phyloP scores from a whole-genome alignment of 2,113 vertebrate genomes.

The Sciurus niger region DNA sequence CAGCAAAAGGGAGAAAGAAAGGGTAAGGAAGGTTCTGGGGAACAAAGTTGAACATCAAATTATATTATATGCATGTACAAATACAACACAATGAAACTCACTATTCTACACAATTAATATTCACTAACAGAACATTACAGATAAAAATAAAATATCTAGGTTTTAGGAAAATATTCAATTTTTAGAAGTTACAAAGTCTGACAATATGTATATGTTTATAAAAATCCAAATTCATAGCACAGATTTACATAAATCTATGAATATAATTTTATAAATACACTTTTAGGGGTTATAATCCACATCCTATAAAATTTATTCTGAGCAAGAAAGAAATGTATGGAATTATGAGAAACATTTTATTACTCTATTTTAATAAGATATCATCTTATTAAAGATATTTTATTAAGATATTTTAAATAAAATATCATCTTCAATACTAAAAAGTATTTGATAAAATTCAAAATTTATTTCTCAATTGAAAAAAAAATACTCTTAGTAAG shows the following conservation, averaged over 20 bases:
- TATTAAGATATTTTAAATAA: too few relatives aligned
- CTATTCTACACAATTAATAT: not conserved
- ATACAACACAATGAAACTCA: not conserved
- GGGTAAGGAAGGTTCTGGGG: not conserved
- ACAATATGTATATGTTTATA: not conserved
- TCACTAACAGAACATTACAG: not conserved
- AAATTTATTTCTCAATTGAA: slow-evolving; percentile 25
- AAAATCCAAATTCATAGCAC: not conserved
- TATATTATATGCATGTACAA: not conserved
- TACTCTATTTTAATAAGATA: not conserved
- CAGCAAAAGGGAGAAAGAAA: not conserved
- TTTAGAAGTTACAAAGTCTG: not conserved
- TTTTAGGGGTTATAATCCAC: not conserved
- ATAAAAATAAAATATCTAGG: not conserved
- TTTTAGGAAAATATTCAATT: not conserved
- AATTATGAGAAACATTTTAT: slow-evolving; percentile 30
- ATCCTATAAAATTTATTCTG: not conserved
- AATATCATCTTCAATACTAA: not conserved
- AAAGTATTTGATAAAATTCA: not conserved
- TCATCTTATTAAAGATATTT: too few relatives aligned
- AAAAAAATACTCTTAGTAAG: not conserved
- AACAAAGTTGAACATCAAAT: not conserved
- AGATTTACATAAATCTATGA: not conserved
- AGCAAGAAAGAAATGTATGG: not conserved
- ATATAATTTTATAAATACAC: not conserved